These are phyloP conservation scores for Drosophila sp. DNA, from an alignment of 1,140 invertebrate species.

Conservation along the genomic window DNA sequence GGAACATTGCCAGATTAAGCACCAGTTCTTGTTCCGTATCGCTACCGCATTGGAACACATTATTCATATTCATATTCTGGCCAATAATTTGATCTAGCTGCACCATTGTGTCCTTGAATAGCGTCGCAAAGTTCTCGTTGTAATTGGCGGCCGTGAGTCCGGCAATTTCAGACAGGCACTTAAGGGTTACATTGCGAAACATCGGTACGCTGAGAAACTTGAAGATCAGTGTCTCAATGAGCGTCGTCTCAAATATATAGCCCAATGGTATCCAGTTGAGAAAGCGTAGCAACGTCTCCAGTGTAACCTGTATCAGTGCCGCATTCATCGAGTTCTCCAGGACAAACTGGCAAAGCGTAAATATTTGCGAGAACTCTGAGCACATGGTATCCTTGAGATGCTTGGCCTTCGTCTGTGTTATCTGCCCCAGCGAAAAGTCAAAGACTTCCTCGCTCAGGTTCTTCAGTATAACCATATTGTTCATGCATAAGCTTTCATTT, in stretches of 20 bases:
- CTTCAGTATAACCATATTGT: constrained; percentile 99
- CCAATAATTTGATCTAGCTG: constrained; percentile 97
- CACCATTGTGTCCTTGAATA: constrained; percentile 96
- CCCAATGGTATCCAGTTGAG: constrained; percentile 99
- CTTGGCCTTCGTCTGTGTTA: constrained; percentile 99
- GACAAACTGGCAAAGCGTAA: constrained; percentile 98
- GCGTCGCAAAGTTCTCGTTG: constrained; percentile 94
- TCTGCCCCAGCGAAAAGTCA: constrained; percentile 98
- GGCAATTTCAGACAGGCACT: constrained; percentile 99
- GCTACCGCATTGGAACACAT: constrained; percentile 95
- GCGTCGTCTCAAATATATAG: constrained; percentile 99
- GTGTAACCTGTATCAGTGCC: constrained; percentile 95
- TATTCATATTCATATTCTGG: constrained; percentile 94
- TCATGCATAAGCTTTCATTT: constrained; percentile 99
- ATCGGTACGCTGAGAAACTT: constrained; percentile 99
- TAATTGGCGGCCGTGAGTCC: constrained; percentile 94
- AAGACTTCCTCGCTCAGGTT: constrained; percentile 99
- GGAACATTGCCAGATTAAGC: constrained; percentile 98
- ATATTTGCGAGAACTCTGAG: constrained; percentile 98
- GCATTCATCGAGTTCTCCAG: constrained; percentile 99
- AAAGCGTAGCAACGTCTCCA: constrained; percentile 98
- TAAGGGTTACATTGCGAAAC: constrained; percentile 99
- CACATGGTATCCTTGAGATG: constrained; percentile 99
- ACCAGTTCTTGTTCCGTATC: constrained; percentile 99
- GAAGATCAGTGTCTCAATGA: constrained; percentile 97